Base-by-base conservation (phyloP, 2,888 invertebrate genomes). In the Mythimna pallens region DNA sequence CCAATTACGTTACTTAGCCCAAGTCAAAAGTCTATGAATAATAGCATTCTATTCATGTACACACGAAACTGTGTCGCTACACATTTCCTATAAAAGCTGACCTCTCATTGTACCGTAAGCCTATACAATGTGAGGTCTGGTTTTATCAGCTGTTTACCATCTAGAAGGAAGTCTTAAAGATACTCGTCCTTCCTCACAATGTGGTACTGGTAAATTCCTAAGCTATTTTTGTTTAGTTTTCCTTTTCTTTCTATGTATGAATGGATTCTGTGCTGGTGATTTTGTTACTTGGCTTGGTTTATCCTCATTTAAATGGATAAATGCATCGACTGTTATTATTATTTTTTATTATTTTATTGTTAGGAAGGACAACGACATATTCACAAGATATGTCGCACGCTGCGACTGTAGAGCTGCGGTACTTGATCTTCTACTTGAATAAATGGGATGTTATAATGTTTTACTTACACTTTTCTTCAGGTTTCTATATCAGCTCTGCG, bases 141-240 rank as follows among this genome's bases (percentile, higher is more conserved):
- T 43, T 14, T 61, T 2, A 2, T 43, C 8, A n/a, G 30, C 30
- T 58, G 66, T 61, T 73, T 58, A 58, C 40, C 7, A 30, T 72
- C 55, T 30, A 70, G 70, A 59, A 74, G 72, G 74, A 80, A 73
- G 55, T 10, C 36, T 43, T 30, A 17, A 36, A 20, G 10, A 6
- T 30, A 30, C 55, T 70, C 22, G 67, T 64, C 83, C 76, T 66
- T 75, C 61, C 65, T 57, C 9, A 61, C 25, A 55, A 63, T 40
- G 65, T 47, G 47, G 14, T 61, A 40, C 54, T n/a, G 70, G 72
- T 66, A 67, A 71, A 71, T 83, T 70, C 70, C 72, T 55, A n/a
- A 52, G 65, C 7, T 47, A n/a, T 63, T 73, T 77, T 69, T 52
- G 59, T 61, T 70, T 67, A 0, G 5, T 76, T 80, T 80, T 83